Conservation (phyloP, 2,888 invertebrate genomes). For the Conistra vaccinii region DNA sequence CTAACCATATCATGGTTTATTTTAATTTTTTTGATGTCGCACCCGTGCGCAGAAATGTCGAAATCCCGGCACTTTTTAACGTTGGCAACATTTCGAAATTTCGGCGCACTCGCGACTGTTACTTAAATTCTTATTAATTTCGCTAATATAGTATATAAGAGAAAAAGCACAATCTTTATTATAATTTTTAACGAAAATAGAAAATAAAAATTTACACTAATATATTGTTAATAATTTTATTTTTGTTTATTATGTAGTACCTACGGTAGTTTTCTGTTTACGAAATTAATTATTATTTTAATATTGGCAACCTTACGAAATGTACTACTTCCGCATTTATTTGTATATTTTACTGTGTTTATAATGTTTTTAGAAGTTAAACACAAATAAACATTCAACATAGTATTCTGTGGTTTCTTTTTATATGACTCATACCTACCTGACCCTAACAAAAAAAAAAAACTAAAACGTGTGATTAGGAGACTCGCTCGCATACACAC, state of each 20-base stretch:
- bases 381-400: constrained; percentile 90
- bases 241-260: constrained; percentile 81
- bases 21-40: constrained; percentile 69
- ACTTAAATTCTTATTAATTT: constrained; percentile 80
- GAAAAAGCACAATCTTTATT: constrained; percentile 86
- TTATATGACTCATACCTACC: neutral
- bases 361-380: constrained; percentile 88
- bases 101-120: constrained; percentile 71
- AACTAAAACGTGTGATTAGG: neutral
- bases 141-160: constrained; percentile 88
- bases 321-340: constrained; percentile 88
- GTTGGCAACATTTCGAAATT: constrained; percentile 79
- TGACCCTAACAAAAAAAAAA: neutral
- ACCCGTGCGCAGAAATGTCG: constrained; percentile 69
- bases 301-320: constrained; percentile 82
- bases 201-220: constrained; percentile 83
- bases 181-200: constrained; percentile 82
- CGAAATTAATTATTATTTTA: constrained; percentile 79
- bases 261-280: constrained; percentile 78
- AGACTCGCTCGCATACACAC: too few species aligned
- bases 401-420: constrained; percentile 78
- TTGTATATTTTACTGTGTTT: constrained; percentile 89
- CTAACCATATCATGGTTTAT: constrained; percentile 85
- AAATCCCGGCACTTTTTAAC: constrained; percentile 68
- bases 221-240: constrained; percentile 90